Evolutionary conservation across 2,797 vertebrate species (phyloP).

Genomic region (Phrynocephalus forsythii): DNA sequence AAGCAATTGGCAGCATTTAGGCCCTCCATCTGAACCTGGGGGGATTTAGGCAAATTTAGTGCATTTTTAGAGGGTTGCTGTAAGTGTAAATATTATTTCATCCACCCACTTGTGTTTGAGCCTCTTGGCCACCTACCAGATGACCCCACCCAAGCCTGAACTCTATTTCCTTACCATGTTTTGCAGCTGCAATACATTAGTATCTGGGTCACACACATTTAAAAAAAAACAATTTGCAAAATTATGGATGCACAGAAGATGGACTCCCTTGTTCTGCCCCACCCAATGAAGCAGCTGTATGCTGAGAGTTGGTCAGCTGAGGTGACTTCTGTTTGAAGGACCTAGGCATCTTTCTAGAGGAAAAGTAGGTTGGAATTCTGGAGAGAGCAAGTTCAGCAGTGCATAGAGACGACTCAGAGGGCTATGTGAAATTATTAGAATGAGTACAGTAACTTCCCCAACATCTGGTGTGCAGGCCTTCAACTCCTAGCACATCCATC

Average conservation of each 20-base stretch:
- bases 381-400: neutral
- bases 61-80: slow-evolving; percentile 72
- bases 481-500: neutral
- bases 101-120: slow-evolving; percentile 63
- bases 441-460: neutral
- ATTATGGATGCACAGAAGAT: slow-evolving; percentile 63
- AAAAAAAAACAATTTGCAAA: slow-evolving; percentile 38
- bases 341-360: slow-evolving; percentile 11
- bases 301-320: slow-evolving; percentile 14
- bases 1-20: neutral
- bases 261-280: slow-evolving; percentile 34
- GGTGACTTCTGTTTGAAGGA: neutral
- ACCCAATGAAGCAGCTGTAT: slow-evolving; percentile 44
- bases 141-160: slow-evolving; percentile 63
- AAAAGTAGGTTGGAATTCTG: neutral
- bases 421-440: neutral
- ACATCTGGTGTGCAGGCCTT: too few species aligned
- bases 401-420: neutral
- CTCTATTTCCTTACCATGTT: slow-evolving; percentile 8
- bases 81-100: slow-evolving; percentile 75
- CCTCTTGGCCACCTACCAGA: slow-evolving; percentile 65
- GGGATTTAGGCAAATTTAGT: slow-evolving; percentile 62
- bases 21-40: slow-evolving; percentile 50
- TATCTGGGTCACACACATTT: slow-evolving; percentile 42
- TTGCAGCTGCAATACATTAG: slow-evolving; percentile 37